These are phyloP conservation scores for Emydocephalus ijimae DNA, from an alignment of 2,113 vertebrate species.

Conservation along the genomic window DNA sequence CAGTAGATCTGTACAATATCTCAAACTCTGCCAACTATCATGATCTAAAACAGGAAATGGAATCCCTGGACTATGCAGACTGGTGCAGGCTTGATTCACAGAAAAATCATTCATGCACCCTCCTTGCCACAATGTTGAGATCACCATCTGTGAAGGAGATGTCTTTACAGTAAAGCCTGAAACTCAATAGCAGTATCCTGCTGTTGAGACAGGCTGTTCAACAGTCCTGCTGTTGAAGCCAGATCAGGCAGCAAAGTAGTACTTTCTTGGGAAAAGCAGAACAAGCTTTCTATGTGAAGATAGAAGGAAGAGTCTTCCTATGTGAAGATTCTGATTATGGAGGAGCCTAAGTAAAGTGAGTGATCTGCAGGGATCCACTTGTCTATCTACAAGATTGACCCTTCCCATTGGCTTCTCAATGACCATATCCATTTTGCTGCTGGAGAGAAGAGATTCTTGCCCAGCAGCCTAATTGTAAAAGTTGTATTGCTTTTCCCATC, in stretches of 20 bases:
- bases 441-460: not conserved
- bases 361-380: not conserved
- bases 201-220: not conserved
- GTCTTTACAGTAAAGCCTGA: not conserved
- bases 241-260: not conserved
- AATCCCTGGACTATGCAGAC: not conserved
- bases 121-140: not conserved
- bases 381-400: not conserved
- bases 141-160: not conserved
- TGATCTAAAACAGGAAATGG: not conserved
- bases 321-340: not conserved
- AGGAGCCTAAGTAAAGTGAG: not conserved
- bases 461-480: not conserved
- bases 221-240: not conserved
- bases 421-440: not conserved
- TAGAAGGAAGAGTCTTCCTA: not conserved
- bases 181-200: not conserved
- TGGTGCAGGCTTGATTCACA: not conserved
- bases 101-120: not conserved
- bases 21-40: not conserved
- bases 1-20: not conserved
- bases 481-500: not conserved
- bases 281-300: not conserved
- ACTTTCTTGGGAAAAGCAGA: not conserved
- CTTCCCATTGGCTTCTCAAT: not conserved